Evolutionary conservation across 2,797 vertebrate genomes (phyloP), one percentile per base, ranked within the genome.

Genomic region (Pyrrhura leucotis): DNA sequence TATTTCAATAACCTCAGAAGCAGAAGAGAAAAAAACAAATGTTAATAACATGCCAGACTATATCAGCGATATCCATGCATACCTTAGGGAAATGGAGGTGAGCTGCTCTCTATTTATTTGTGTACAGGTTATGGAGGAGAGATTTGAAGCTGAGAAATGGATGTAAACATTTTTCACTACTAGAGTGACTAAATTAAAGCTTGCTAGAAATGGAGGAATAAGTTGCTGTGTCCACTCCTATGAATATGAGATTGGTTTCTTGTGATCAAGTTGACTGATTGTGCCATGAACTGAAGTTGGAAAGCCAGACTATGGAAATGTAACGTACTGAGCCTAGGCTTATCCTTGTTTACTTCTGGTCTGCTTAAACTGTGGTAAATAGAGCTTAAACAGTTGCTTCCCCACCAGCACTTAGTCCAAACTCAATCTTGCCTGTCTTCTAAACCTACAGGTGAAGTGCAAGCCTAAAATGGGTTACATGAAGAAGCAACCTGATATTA

Each of bases 401-500:
- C 37, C 40, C 62, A 14, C 20, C 1, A 9, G 14, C n/a, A 11
- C 1, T 5, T 69, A 63, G 6, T 66, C 45, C 26, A 68, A 53
- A 31, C 23, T 91, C n/a, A 65, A 2, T 71, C 37, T 75, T 40
- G 5, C 37, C 16, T 90, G 39, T 91, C 13, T 3, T 94, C 54
- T 90, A 71, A 90, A 81, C 45, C 72, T 65, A 23, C 93, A 99
- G 99, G 88, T 99, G 39, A 99, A 99, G 90, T 99, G 98, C 88
- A 98, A 98, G 68, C 99, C 99, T 12, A 99, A 99, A 96, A 97
- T 98, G 4, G 98, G 98, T 78, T 99, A 99, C 97, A 99, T 99
- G 99, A 99, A 98, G 97, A 99, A 99, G 89, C 99, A 99, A 82
- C 99, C 99, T 0, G 99, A 99, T 93, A 99, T 99, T 95, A 99